Percentiles rank a stretch among this genome's conserved stretches.
Conservation (phyloP, 2,888 invertebrate species). For the Apantesis nais region DNA sequence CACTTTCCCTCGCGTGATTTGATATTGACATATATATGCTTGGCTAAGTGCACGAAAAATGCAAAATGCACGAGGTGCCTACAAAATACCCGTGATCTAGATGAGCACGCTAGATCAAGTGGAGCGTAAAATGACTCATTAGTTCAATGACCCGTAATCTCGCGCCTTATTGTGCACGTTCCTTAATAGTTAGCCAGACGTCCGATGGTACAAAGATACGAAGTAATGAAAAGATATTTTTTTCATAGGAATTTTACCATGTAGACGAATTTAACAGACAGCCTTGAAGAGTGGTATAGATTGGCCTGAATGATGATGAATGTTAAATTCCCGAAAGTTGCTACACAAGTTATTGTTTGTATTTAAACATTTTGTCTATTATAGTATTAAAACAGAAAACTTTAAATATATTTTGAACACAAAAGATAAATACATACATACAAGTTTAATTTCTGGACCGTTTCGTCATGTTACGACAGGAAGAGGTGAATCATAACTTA, state of each 20-base stretch:
- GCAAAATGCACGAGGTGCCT: constrained; percentile 19
- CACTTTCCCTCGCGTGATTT: not conserved
- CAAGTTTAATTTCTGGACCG: not conserved
- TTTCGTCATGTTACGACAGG: constrained; percentile 18
- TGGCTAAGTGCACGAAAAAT: constrained; percentile 18
- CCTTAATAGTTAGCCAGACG: constrained; percentile 5
- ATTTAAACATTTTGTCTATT: not conserved
- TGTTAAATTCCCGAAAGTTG: not conserved
- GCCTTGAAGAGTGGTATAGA: not conserved
- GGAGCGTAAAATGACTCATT: constrained; percentile 73
- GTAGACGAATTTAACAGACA: not conserved
- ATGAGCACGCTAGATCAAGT: constrained; percentile 58
- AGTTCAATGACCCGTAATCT: constrained; percentile 72
- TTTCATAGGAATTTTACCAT: not conserved
- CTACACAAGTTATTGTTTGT: too few species aligned
- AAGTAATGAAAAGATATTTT: not conserved
- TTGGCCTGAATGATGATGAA: not conserved
- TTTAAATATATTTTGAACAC: not conserved
- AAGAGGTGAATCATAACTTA: constrained; percentile 43
- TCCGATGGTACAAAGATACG: not conserved
- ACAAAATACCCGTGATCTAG: constrained; percentile 34
- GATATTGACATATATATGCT: constrained; percentile 19
- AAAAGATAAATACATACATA: not conserved
- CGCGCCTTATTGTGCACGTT: constrained; percentile 37
- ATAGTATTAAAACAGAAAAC: not conserved